Evolutionary conservation across 2,797 vertebrate species (phyloP).

Genomic region (Phoxinus dragarum): DNA sequence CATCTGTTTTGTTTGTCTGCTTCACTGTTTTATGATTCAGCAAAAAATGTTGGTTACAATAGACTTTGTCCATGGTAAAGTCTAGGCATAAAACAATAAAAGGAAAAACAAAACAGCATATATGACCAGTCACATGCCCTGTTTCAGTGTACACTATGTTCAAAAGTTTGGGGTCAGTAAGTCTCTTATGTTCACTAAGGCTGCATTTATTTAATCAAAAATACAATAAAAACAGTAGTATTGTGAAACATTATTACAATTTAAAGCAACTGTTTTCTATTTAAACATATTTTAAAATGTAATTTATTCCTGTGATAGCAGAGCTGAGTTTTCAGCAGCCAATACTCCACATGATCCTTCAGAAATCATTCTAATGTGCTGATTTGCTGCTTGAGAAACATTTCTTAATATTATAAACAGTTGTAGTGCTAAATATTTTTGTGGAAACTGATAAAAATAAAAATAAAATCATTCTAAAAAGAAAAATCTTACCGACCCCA

Average conservation of each 20-base stretch:
- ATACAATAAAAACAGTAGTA: neutral
- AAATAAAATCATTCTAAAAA: neutral
- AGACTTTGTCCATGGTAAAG: slow-evolving; percentile 16
- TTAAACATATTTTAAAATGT: neutral
- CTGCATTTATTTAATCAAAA: neutral
- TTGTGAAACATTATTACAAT: neutral
- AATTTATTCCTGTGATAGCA: neutral
- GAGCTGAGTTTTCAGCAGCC: neutral
- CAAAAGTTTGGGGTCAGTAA: neutral
- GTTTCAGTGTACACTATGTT: neutral
- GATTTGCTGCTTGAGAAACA: neutral
- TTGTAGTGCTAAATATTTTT: neutral
- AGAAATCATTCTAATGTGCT: neutral
- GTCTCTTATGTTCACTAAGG: neutral
- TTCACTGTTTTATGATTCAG: slow-evolving; percentile 6
- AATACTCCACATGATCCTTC: neutral
- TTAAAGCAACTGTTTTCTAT: neutral
- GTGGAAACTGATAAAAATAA: too few species aligned
- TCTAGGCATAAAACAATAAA: slow-evolving; percentile 13
- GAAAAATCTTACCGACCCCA: neutral
- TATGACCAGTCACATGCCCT: neutral
- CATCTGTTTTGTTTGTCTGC: neutral
- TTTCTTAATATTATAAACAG: neutral
- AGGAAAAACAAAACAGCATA: neutral
- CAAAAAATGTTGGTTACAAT: neutral